Evolutionary conservation across 1,140 invertebrate genomes (phyloP).

Genomic region (Xylocopa sonorina): DNA sequence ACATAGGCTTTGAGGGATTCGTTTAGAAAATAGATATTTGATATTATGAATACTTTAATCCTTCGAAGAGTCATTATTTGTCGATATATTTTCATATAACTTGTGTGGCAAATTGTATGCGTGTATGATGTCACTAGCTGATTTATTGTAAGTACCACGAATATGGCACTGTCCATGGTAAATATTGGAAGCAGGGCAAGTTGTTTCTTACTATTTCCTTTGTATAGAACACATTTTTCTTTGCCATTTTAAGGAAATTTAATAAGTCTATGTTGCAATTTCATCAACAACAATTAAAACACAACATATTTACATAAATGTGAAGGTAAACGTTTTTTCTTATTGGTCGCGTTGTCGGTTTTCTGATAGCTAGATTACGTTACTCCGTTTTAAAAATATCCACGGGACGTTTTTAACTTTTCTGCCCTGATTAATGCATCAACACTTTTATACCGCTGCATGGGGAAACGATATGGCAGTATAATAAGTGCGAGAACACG

Average conservation of each 20-base stretch:
- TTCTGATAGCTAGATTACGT: not conserved
- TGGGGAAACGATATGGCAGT: conserved; percentile 26
- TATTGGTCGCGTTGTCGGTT: not conserved
- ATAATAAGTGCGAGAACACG: not conserved
- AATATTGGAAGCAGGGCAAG: not conserved
- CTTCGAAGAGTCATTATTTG: no score
- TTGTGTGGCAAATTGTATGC: not conserved
- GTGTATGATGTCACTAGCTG: not conserved
- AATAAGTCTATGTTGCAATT: not conserved
- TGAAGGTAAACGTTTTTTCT: not conserved
- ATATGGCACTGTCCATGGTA: not conserved
- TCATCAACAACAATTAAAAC: not conserved
- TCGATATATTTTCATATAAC: not conserved
- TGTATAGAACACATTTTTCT: not conserved
- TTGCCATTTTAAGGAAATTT: no score
- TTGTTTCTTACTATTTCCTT: not conserved
- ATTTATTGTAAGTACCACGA: not conserved
- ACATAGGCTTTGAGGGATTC: not conserved
- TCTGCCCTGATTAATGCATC: conserved; percentile 34
- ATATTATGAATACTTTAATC: no score
- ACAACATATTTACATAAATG: not conserved
- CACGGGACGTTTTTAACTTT: conserved; percentile 29
- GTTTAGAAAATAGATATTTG: not conserved
- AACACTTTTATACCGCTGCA: conserved; percentile 13
- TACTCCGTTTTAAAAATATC: conserved; percentile 29